Base-by-base conservation (phyloP, 2,888 invertebrate species). In the Beris morrisii region DNA sequence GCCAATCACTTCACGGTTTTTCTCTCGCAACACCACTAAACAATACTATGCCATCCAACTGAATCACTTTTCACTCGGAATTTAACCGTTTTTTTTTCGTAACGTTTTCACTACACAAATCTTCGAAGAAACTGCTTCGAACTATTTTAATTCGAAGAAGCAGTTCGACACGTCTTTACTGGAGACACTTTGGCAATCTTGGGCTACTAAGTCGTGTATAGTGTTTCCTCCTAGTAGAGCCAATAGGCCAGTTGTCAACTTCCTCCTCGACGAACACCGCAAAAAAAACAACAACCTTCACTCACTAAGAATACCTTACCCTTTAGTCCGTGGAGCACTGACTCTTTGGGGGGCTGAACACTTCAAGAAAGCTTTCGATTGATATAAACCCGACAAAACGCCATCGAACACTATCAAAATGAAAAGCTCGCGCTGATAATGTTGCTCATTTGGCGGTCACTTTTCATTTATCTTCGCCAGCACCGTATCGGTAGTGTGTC, bases 351-450 rank as follows among this genome's bases (percentile, higher is more conserved):
- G 61, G 61, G 61, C 52, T 61, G 52, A 61, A 52, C 61, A 61
- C 61, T 50, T 61, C 22, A 50, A 61, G 61, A 61, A 52, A 61
- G 61, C 61, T 61, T 61, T 61, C 38, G 50, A 52, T 61, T 61
- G 61, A 61, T 61, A 61, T 50, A 61, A 52, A 52, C 61, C 48
- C 50, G 59, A 59, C 59, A 59, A 59, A 32, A 50, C 50, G 52
- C 61, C 43, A 61, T 61, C 52, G 50, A 61, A 61, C 43, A 59
- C 61, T 61, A 61, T 61, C 61, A 61, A 52, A 52, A 61, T 52
- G 50, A 46, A 61, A 61, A 61, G 61, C 61, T 61, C 52, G 61
- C 61, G 50, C 43, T 61, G 61, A 61, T 61, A 61, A 61, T 61
- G 38, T 50, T 52, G 38, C 61, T 61, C 61, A 61, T 61, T 61